phyloP scores from a whole-genome alignment of 2,113 vertebrate species.

The Pygoscelis antarcticus region DNA sequence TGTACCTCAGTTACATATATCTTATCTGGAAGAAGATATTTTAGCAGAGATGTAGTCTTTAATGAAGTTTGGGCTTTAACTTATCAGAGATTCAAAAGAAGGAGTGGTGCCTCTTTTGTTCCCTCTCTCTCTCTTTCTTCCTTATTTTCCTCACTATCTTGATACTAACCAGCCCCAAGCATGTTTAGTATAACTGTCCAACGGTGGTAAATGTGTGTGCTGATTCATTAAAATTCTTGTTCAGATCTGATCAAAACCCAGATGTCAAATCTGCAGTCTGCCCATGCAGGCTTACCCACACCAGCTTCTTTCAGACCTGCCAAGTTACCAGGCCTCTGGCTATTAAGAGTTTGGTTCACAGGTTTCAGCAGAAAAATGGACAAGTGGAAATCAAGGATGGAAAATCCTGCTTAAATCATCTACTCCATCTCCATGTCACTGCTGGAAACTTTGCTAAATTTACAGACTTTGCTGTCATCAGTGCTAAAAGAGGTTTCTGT shows the following conservation, averaged over 20 bases:
- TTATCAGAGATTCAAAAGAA: conserved; percentile 8
- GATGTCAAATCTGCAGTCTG: conserved; percentile 31
- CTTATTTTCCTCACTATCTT: conserved; percentile 22
- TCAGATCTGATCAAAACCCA: conserved; percentile 39
- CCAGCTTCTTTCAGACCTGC: conserved; percentile 31
- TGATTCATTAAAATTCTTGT: conserved; percentile 52
- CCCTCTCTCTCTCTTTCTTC: neutral
- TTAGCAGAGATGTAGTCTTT: neutral
- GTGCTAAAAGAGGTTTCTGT: conserved; percentile 26
- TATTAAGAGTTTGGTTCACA: conserved; percentile 22
- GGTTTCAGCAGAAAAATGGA: conserved; percentile 35
- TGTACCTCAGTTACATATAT: neutral
- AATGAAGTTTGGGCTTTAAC: neutral
- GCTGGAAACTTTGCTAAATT: conserved; percentile 39
- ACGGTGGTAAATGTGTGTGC: neutral
- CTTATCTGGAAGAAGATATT: neutral
- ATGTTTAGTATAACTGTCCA: conserved; percentile 40
- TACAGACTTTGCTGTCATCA: conserved; percentile 40
- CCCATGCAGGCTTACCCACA: conserved; percentile 18
- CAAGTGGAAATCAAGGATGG: neutral
- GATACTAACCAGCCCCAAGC: conserved; percentile 34
- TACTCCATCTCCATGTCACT: neutral
- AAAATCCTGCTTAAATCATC: conserved; percentile 18
- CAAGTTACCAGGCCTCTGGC: conserved; percentile 29
- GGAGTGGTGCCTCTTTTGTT: neutral